phyloP scores from a whole-genome alignment of 2,113 vertebrate species.

The Pantherophis guttatus region DNA sequence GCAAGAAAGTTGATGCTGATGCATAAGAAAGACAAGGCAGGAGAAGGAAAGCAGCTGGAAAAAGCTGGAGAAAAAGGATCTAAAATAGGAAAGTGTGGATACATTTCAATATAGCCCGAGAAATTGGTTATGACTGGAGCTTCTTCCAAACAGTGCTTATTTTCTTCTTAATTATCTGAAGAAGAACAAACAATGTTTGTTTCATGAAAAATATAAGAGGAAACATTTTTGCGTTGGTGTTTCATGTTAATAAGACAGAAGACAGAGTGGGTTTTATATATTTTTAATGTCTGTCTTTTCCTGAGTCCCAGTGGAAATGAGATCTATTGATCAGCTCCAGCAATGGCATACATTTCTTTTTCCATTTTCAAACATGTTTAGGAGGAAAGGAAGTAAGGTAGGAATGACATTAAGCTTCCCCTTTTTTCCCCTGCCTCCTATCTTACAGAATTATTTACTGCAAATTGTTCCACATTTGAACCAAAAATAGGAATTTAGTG shows the following conservation, averaged over 20 bases:
- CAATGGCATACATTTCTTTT: neutral
- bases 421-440: neutral
- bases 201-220: conserved; percentile 16
- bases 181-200: conserved; percentile 26
- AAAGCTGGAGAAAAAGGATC: conserved; percentile 22
- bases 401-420: neutral
- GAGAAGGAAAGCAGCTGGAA: conserved; percentile 24
- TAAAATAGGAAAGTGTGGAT: conserved; percentile 54
- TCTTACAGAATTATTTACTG: neutral
- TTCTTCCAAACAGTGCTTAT: conserved; percentile 38
- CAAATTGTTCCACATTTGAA: neutral
- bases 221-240: neutral
- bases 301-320: neutral
- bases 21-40: conserved; percentile 43
- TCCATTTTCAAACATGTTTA: neutral
- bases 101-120: conserved; percentile 49
- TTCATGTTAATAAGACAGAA: neutral
- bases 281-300: neutral
- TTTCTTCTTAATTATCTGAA: neutral
- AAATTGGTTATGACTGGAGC: conserved; percentile 38
- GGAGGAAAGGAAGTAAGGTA: neutral
- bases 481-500: neutral
- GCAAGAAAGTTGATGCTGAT: conserved; percentile 54
- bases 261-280: neutral
- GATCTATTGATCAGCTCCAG: neutral